Base-by-base conservation (phyloP, 2,888 invertebrate species). In the Coremacera marginata region DNA sequence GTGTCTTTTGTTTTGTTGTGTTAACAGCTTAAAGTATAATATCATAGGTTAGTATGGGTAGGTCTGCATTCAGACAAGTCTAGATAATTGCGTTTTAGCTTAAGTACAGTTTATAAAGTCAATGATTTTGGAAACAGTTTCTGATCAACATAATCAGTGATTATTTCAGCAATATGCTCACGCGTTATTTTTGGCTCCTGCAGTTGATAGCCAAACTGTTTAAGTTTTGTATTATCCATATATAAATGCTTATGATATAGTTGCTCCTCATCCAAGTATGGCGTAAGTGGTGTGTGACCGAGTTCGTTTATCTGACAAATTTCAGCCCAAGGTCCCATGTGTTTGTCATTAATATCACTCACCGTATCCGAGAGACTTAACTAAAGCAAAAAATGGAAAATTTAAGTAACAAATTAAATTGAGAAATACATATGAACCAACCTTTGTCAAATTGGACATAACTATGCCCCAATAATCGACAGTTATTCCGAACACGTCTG, bases 261-360 rank as follows among this genome's bases (percentile, higher is more conserved):
- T 82, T 95, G 91, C 86, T 97, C 96, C 81, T 93, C 92, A 83
- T 95, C 94, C 86, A 97, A 94, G 86, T 95, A 95, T 0, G 98
- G 97, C 79, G 96, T 95, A 0, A 98, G 91, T 1, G 97, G 97
- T 25, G 97, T 95, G 90, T 96, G 97, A 80, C 91, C 90, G 37
- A 97, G 93, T 63, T 91, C 91, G 88, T 95, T 94, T 80, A 90
- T 90, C 80, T 93, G 92, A 87, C 97, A 97, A 37, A 95, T 93
- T 86, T 95, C 94, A 0, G 96, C 96, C 98, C 98, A 98, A 22
- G 97, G 96, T 0, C 92, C 93, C 90, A 97, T 92, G 88, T 98
- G 98, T 87, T 97, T 97, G 89, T 98, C 97, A 88, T 98, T 98
- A 0, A 96, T 96, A 85, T 97, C 96, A 83, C 96, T 96, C 0